These are phyloP conservation scores for Aleiodes testaceus DNA, from an alignment of 2,888 invertebrate genomes.

Conservation along the genomic window DNA sequence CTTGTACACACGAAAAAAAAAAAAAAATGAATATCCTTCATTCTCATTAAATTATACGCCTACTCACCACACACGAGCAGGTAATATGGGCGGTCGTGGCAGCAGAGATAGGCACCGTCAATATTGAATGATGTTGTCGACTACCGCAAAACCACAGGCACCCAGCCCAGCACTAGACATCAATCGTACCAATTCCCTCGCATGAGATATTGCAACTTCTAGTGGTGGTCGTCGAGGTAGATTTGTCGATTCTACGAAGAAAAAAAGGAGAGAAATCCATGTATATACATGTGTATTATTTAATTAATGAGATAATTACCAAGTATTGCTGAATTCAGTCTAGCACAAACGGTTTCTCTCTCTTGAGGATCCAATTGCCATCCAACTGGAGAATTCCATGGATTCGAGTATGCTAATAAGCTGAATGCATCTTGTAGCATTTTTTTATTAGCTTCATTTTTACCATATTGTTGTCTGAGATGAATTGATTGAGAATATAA, in stretches of 20 bases:
- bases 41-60: slow-evolving; percentile 24
- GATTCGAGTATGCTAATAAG: slow-evolving; percentile 97
- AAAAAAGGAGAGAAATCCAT: neutral
- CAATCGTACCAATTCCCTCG: slow-evolving; percentile 88
- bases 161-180: slow-evolving; percentile 94
- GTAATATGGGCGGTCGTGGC: slow-evolving; percentile 69
- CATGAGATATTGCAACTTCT: slow-evolving; percentile 93
- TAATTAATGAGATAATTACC: slow-evolving; percentile 75
- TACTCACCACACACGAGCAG: slow-evolving; percentile 70
- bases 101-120: slow-evolving; percentile 74
- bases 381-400: slow-evolving; percentile 97
- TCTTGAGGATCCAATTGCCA: slow-evolving; percentile 96
- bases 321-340: slow-evolving; percentile 97
- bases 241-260: slow-evolving; percentile 87
- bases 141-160: slow-evolving; percentile 95
- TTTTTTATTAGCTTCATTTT: slow-evolving; percentile 88
- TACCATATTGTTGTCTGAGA: slow-evolving; percentile 86
- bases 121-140: slow-evolving; percentile 86
- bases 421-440: slow-evolving; percentile 98
- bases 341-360: slow-evolving; percentile 95
- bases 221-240: slow-evolving; percentile 93
- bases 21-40: neutral
- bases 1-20: slow-evolving; percentile 47
- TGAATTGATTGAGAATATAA: slow-evolving; percentile 93
- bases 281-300: neutral